These are phyloP conservation scores for Malurus elegans DNA, from an alignment of 2,113 vertebrate genomes.

Conservation along the genomic window DNA sequence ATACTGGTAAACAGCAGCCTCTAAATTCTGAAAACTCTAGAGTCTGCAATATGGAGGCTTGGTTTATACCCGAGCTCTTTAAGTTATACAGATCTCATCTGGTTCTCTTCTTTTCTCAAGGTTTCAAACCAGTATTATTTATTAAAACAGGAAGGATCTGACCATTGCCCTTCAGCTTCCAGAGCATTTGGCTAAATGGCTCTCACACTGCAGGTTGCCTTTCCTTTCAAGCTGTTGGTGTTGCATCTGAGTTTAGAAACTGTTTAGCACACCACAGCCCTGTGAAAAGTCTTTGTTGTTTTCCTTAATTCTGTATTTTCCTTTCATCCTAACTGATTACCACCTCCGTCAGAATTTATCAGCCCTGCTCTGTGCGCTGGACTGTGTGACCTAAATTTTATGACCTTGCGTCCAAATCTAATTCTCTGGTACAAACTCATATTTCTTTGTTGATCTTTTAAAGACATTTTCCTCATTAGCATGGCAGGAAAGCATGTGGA, in stretches of 20 bases:
- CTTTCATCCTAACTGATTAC: constrained; percentile 40
- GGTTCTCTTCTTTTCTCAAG: not conserved
- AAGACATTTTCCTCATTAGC: constrained; percentile 62
- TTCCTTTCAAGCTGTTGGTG: not conserved
- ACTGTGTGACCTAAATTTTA: constrained; percentile 59
- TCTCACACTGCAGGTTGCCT: not conserved
- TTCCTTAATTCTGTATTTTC: constrained; percentile 44
- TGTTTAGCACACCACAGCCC: not conserved
- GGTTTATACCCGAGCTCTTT: not conserved
- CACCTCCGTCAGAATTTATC: constrained; percentile 50
- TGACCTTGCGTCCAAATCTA: constrained; percentile 24
- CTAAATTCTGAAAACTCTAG: not conserved
- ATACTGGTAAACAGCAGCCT: not conserved
- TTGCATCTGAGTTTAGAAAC: not conserved
- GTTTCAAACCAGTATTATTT: not conserved
- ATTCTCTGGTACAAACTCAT: constrained; percentile 46
- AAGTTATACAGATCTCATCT: not conserved
- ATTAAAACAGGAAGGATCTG: constrained; percentile 14
- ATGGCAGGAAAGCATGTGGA: constrained; percentile 43
- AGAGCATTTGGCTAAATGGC: not conserved
- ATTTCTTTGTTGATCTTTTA: constrained; percentile 55
- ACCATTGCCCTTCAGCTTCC: not conserved
- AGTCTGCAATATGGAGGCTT: not conserved
- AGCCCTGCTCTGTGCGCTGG: constrained; percentile 29
- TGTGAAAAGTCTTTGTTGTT: constrained; percentile 14